phyloP scores from a whole-genome alignment of 2,797 vertebrate species.

The Prunella strophiata region DNA sequence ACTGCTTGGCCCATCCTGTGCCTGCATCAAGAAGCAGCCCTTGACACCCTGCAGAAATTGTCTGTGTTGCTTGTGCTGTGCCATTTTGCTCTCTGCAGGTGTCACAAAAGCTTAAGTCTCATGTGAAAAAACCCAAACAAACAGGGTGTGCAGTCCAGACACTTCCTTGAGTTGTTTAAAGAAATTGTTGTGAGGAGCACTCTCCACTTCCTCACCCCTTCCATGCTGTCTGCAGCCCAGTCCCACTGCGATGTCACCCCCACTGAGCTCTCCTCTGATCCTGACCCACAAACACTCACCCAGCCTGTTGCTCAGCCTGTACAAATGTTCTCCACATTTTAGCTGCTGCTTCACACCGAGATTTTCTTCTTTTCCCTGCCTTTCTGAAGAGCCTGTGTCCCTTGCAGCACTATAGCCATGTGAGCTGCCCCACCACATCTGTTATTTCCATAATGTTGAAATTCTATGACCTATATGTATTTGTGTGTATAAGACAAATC shows the following conservation, averaged over 20 bases:
- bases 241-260: fast-evolving
- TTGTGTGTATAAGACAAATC: neutral
- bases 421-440: neutral
- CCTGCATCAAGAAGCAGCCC: neutral
- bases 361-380: neutral
- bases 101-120: neutral
- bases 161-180: neutral
- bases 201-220: neutral
- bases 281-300: neutral
- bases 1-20: neutral
- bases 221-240: neutral
- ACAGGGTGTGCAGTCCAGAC: neutral
- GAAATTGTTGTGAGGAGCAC: neutral
- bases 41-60: neutral
- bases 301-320: neutral
- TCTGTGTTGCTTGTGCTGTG: neutral
- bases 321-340: neutral
- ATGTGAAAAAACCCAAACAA: neutral
- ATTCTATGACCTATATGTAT: neutral
- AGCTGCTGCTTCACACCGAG: neutral
- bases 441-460: neutral
- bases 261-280: neutral
- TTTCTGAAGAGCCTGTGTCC: neutral
- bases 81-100: neutral
- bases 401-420: neutral